These are phyloP conservation scores for Philypnodon macrostomus DNA, from an alignment of 2,797 vertebrate genomes.

Conservation along the genomic window DNA sequence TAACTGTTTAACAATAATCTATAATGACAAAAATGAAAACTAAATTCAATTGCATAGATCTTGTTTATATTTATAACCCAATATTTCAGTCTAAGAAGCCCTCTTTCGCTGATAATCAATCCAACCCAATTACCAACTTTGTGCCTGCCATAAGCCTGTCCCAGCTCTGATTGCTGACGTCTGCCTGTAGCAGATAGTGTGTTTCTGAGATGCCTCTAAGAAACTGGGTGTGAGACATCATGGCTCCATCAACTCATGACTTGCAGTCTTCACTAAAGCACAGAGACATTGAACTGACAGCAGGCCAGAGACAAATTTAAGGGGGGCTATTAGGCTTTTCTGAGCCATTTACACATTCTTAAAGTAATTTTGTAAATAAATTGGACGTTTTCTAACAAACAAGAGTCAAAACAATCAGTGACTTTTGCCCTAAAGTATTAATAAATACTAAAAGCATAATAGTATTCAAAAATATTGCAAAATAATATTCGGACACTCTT, in stretches of 20 bases:
- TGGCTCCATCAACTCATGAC: conserved; percentile 46
- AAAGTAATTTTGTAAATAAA: too few relatives aligned
- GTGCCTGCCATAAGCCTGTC: neutral
- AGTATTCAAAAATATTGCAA: too few relatives aligned
- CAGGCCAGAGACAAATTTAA: conserved; percentile 26
- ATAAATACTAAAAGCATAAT: too few relatives aligned
- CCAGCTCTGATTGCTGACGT: conserved; percentile 11
- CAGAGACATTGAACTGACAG: conserved; percentile 29
- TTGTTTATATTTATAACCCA: neutral
- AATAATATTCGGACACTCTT: neutral
- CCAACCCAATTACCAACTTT: conserved; percentile 2
- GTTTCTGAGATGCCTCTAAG: conserved; percentile 43
- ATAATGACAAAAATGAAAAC: too few relatives aligned
- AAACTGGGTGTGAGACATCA: conserved; percentile 50
- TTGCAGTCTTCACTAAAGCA: conserved; percentile 29
- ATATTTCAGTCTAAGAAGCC: too few relatives aligned
- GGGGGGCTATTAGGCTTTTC: too few relatives aligned
- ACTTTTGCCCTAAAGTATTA: too few relatives aligned
- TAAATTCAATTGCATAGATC: neutral
- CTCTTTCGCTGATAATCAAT: too few relatives aligned
- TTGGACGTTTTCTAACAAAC: too few relatives aligned
- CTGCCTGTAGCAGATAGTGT: conserved; percentile 31
- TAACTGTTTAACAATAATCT: too few relatives aligned
- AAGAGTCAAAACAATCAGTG: too few relatives aligned
- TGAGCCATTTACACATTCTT: too few relatives aligned